Percentiles rank a stretch among this genome's conserved stretches.
Evolutionary conservation across 2,888 invertebrate species (phyloP).

Genomic region (Stenoptilia bipunctidactyla): DNA sequence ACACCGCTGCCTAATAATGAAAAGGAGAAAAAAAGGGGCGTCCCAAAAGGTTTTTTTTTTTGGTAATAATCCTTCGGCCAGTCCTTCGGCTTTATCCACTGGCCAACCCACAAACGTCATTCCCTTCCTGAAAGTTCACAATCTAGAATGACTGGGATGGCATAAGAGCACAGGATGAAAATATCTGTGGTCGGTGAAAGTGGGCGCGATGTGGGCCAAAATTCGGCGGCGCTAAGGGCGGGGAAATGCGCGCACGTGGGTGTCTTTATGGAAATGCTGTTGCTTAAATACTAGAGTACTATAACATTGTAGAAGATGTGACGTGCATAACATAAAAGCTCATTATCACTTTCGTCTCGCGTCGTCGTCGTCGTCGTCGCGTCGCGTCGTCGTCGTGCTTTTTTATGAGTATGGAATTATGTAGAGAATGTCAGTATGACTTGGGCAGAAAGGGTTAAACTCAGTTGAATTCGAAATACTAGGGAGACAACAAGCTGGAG

Average conservation of each 20-base stretch:
- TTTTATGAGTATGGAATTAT: too few relatives aligned
- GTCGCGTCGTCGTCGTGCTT: too few relatives aligned
- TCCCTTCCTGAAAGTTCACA: conserved; percentile 78
- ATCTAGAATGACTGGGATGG: conserved; percentile 69
- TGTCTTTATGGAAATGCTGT: conserved; percentile 56
- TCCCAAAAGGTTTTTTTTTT: not conserved
- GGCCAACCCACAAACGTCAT: conserved; percentile 15
- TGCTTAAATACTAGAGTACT: conserved; percentile 38
- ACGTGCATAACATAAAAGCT: not conserved
- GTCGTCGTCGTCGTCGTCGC: too few relatives aligned
- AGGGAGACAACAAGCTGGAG: conserved; percentile 18
- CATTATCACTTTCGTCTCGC: not conserved
- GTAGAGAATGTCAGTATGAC: not conserved
- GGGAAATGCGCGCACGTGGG: conserved; percentile 51
- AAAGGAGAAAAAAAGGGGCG: not conserved
- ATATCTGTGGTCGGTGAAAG: conserved; percentile 21
- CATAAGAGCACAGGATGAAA: conserved; percentile 39
- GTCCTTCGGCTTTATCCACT: too few relatives aligned
- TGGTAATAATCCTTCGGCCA: not conserved
- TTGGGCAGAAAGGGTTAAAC: conserved; percentile 22
- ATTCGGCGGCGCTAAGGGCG: conserved; percentile 52
- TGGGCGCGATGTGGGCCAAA: conserved; percentile 16
- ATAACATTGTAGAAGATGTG: conserved; percentile 22
- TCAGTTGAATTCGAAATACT: conserved; percentile 24
- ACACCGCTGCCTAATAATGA: too few relatives aligned